Evolutionary conservation across 2,113 vertebrate species (phyloP).

Genomic region (Aythya baeri): DNA sequence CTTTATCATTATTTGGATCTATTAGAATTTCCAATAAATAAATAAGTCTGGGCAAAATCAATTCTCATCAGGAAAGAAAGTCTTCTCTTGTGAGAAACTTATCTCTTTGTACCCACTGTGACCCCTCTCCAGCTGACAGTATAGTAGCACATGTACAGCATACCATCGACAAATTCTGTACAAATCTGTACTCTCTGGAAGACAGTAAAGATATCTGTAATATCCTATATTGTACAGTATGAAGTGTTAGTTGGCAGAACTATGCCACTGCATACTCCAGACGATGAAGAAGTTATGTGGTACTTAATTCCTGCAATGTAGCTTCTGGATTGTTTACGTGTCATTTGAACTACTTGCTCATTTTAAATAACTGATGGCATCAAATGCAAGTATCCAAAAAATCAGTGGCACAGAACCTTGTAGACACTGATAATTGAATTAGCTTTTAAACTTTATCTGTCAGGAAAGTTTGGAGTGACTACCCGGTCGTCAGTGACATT

Average conservation of each 20-base stretch:
- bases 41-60: not conserved
- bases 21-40: not conserved
- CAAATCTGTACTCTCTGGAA: not conserved
- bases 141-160: not conserved
- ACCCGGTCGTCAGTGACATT: not conserved
- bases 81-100: not conserved
- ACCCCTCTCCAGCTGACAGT: not conserved
- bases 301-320: not conserved
- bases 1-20: not conserved
- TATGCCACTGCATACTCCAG: not conserved
- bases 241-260: not conserved
- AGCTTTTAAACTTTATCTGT: not conserved
- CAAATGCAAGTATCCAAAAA: not conserved
- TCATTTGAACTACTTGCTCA: not conserved
- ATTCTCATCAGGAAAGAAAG: not conserved
- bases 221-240: not conserved
- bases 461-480: not conserved
- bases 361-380: not conserved
- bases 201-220: not conserved
- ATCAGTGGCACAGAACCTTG: not conserved
- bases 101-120: not conserved
- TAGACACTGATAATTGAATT: not conserved
- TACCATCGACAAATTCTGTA: not conserved
- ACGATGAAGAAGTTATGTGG: not conserved
- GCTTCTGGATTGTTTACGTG: not conserved